A percentile compares a stretch with the other conserved stretches of the same genome.
Conservation (phyloP, 2,888 invertebrate species). For the Teleiodes luculella region DNA sequence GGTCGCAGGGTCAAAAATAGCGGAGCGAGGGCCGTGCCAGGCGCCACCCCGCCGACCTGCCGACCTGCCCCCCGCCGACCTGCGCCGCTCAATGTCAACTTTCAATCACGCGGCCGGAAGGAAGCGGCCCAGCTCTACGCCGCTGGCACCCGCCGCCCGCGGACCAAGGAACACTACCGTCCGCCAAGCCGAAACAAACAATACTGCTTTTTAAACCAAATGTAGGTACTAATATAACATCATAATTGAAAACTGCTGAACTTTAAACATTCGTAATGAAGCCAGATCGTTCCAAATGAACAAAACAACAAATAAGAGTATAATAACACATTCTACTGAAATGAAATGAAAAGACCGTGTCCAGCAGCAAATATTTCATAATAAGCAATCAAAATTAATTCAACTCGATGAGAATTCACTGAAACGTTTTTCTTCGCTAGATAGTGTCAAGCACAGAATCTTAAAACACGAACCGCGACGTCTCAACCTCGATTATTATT, state of each 20-base stretch:
- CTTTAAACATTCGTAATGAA: no score
- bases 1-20: conserved; percentile 73
- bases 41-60: conserved; percentile 62
- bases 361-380: no score
- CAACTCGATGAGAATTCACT: no score
- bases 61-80: conserved; percentile 61
- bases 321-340: no score
- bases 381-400: no score
- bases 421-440: neutral
- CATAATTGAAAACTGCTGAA: no score
- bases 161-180: conserved; percentile 17
- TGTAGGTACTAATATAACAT: no score
- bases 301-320: no score
- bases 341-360: no score
- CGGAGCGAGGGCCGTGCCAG: conserved; percentile 69
- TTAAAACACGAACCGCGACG: conserved; percentile 21
- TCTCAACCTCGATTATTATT: conserved; percentile 57
- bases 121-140: conserved; percentile 52
- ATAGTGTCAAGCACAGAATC: neutral
- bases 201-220: no score
- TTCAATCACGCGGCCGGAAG: conserved; percentile 72
- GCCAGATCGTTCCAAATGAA: no score
- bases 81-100: conserved; percentile 70
- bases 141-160: conserved; percentile 51
- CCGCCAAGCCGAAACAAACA: no score